These are phyloP conservation scores for Sclerodermus sp. DNA, from an alignment of 2,888 invertebrate genomes.

Conservation along the genomic window DNA sequence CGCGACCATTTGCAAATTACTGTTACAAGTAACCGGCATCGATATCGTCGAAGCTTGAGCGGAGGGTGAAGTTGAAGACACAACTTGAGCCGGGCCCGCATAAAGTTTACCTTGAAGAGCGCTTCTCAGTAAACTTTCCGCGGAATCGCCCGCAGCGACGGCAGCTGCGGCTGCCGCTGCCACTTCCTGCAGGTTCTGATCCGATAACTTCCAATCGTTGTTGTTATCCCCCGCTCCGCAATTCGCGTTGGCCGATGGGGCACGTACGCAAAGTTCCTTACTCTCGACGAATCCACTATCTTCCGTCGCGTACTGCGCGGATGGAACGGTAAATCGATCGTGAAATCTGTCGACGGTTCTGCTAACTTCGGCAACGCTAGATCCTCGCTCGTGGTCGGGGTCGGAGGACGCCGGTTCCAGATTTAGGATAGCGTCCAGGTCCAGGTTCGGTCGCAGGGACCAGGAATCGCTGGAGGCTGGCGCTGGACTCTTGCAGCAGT, in stretches of 20 bases:
- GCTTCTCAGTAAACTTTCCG: slow-evolving; percentile 78
- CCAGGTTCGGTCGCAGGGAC: slow-evolving; percentile 70
- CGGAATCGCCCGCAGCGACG: slow-evolving; percentile 47
- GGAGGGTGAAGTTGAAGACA: slow-evolving; percentile 41
- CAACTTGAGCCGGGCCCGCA: slow-evolving; percentile 40
- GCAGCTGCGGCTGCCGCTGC: slow-evolving; percentile 35
- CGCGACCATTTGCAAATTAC: slow-evolving; percentile 36
- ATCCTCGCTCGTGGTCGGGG: slow-evolving; percentile 62
- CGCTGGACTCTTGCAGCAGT: slow-evolving; percentile 58
- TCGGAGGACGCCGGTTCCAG: slow-evolving; percentile 63
- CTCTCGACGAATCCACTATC: slow-evolving; percentile 75
- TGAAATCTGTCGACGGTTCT: slow-evolving; percentile 47
- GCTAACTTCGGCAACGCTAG: slow-evolving; percentile 64
- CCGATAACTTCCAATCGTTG: slow-evolving; percentile 80
- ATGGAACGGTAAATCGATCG: slow-evolving; percentile 26
- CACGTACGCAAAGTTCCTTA: slow-evolving; percentile 59
- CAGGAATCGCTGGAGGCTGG: slow-evolving; percentile 65
- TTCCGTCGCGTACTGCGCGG: slow-evolving; percentile 67
- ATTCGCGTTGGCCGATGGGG: slow-evolving; percentile 27
- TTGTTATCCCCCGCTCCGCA: slow-evolving; percentile 64
- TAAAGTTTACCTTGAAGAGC: slow-evolving; percentile 79
- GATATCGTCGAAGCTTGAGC: slow-evolving; percentile 54
- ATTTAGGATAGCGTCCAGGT: slow-evolving; percentile 79
- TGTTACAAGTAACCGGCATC: slow-evolving; percentile 39
- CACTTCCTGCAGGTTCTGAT: slow-evolving; percentile 63